Percentiles rank a stretch among this genome's conserved stretches.
Evolutionary conservation across 2,888 invertebrate genomes (phyloP).

Genomic region (Drosophila niveifrons): DNA sequence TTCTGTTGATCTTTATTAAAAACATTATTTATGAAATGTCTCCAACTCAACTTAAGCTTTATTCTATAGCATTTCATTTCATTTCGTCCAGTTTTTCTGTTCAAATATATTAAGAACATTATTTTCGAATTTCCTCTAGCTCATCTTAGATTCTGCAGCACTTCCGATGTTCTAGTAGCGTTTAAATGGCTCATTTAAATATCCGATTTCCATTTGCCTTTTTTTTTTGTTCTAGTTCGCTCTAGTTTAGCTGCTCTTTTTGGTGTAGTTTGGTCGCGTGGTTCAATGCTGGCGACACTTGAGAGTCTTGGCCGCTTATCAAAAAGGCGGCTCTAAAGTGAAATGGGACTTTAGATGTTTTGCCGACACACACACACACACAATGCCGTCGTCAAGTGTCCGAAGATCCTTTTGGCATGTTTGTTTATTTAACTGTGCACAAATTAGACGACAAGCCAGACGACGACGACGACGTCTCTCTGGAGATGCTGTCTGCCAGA

Average conservation of each 20-base stretch:
- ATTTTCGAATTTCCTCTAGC: no score
- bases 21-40: no score
- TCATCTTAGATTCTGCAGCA: no score
- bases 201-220: constrained; percentile 18
- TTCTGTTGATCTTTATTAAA: no score
- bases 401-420: constrained; percentile 57
- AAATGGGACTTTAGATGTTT: constrained; percentile 52
- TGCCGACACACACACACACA: constrained; percentile 35
- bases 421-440: constrained; percentile 81
- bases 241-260: constrained; percentile 1
- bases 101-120: no score
- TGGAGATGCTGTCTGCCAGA: not conserved
- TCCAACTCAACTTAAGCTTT: no score
- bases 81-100: no score
- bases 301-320: constrained; percentile 45
- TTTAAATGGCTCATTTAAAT: constrained; percentile 10
- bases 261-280: constrained; percentile 39
- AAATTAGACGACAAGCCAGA: constrained; percentile 70
- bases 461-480: not conserved
- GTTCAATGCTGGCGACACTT: constrained; percentile 39
- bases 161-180: not conserved
- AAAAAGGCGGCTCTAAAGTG: constrained; percentile 37
- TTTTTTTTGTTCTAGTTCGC: not conserved
- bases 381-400: constrained; percentile 59
- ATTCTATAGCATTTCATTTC: not conserved